Evolutionary conservation across 64 coral and sea anemone species (phyloP).

Genomic region (Pocillopora verrucosa): DNA sequence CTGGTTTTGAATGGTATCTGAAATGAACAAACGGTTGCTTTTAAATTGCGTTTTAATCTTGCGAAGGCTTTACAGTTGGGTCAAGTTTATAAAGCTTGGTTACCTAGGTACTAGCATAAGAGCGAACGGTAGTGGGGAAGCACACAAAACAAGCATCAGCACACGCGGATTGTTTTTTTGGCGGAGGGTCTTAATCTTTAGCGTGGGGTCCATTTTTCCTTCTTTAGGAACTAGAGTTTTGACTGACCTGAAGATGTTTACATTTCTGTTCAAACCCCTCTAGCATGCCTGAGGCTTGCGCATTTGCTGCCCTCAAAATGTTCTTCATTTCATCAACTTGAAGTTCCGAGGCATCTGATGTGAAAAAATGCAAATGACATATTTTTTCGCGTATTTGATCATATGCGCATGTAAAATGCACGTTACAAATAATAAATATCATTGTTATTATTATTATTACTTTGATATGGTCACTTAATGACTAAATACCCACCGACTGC

Average conservation of each 20-base stretch:
- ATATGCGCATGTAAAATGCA: no score
- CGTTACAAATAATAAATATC: neutral
- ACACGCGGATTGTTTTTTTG: no score
- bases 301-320: neutral
- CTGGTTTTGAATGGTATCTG: conserved; percentile 42
- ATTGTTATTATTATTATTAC: neutral
- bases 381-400: neutral
- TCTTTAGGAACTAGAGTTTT: neutral
- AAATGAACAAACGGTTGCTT: neutral
- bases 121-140: no score
- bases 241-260: neutral
- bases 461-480: neutral
- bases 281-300: conserved; percentile 24
- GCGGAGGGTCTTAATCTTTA: neutral
- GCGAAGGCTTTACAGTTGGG: no score
- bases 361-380: neutral
- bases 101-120: no score
- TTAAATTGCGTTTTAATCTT: neutral
- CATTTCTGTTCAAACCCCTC: conserved; percentile 16
- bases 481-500: no score
- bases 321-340: conserved; percentile 1
- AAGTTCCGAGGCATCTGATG: neutral
- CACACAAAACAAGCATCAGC: no score
- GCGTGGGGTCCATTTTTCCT: neutral
- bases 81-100: no score